Base-by-base conservation (phyloP, 2,888 invertebrate genomes). In the Melanargia galathea region DNA sequence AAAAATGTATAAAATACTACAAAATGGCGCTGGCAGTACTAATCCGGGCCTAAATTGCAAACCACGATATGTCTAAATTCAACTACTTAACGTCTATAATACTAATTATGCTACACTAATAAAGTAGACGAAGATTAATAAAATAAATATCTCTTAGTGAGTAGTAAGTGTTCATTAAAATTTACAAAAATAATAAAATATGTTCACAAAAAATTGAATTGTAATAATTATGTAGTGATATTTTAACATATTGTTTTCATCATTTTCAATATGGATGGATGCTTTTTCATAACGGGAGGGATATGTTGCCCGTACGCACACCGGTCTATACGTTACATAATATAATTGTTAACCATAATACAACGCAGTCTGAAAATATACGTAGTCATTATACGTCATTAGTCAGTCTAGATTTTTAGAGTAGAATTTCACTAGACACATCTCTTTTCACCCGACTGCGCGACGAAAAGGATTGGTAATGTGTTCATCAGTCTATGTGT, bases 11-110 rank as follows among this genome's bases (percentile, higher is more conserved):
- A 22, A 20, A 24, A 24, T 40, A 54, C 40, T 54, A 22, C 38
- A 22, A 54, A 54, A 38, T 38, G 22, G 24, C 16, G 18, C 1
- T 52, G 11, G 38, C 6, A n/a, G 2, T 35, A 7, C 2, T 18
- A n/a, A 13, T 57, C 3, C 35, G 49, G 52, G 33, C 52, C 38
- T 52, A 63, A 46, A n/a, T 52, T 56, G 46, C 38, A 65, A 52
- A 58, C 30, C 51, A 65, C 60, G 65, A 63, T 65, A 65, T 65
- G 65, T 65, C 60, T 63, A 57, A 61, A 58, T 63, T 65, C 56
- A 46, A 30, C 57, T 57, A 57, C 57, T 45, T 57, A 45, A 35
- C 7, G 48, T 38, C 63, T 60, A 65, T 49, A 56, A 60, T 22
- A 46, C 65, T 57, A 63, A 16, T 26, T 59, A 43, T 24, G 35